Evolutionary conservation across 1,140 invertebrate genomes (phyloP).

Genomic region (Lanistes nyassanus): DNA sequence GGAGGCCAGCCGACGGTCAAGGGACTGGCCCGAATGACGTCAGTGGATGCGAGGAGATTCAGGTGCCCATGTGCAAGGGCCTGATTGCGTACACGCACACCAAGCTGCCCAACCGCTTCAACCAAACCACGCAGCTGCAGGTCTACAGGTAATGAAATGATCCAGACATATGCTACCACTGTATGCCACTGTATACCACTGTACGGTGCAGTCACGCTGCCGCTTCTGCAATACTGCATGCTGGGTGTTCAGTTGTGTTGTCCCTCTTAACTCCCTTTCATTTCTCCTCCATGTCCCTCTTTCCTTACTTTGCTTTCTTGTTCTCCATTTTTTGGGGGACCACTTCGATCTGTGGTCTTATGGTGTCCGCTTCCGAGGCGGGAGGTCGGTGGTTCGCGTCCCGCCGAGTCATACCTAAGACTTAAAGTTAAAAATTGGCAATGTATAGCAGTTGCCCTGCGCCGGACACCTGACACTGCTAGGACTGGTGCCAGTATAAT

Average conservation of each 20-base stretch:
- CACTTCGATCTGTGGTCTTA: too few relatives aligned
- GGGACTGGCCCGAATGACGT: not conserved
- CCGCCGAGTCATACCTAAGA: too few relatives aligned
- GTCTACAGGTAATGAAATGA: slow-evolving; percentile 32
- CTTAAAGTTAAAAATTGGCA: too few relatives aligned
- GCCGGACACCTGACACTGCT: too few relatives aligned
- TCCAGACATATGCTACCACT: too few relatives aligned
- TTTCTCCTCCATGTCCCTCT: not conserved
- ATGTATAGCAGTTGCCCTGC: too few relatives aligned
- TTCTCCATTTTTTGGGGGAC: too few relatives aligned
- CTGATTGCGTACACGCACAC: slow-evolving; percentile 45
- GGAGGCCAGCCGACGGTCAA: not conserved
- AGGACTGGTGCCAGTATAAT: too few relatives aligned
- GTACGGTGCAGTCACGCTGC: not conserved
- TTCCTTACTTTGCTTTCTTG: too few relatives aligned
- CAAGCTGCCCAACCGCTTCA: slow-evolving; percentile 40
- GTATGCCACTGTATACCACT: not conserved
- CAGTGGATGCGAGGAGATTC: slow-evolving; percentile 32
- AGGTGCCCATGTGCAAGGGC: slow-evolving; percentile 49
- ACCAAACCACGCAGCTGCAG: slow-evolving; percentile 40
- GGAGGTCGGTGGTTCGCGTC: too few relatives aligned
- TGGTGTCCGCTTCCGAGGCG: too few relatives aligned
- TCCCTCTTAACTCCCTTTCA: not conserved
- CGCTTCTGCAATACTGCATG: not conserved
- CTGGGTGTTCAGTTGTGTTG: not conserved